Evolutionary conservation across 53 echinoderm and acorn worm species (phyloP), one percentile per base, ranked within the genome.

Genomic region (Patiria pectinifera): DNA sequence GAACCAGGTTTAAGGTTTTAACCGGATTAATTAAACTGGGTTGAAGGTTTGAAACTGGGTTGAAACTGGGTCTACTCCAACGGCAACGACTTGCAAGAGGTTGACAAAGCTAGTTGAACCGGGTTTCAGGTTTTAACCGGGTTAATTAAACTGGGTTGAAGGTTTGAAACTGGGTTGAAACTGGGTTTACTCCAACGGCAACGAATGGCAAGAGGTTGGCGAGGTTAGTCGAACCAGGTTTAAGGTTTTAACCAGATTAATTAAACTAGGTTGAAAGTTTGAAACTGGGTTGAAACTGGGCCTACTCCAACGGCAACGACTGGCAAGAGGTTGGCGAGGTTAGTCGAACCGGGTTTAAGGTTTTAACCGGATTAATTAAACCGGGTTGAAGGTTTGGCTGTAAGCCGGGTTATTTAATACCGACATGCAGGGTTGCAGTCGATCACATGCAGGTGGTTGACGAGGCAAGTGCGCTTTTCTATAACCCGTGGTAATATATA

Each of bases 161-260:
- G 60, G 60, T 59, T 63, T 63, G 63, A 63, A 5, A 8, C 2
- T 59, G 11, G 60, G n/a, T n/a, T n/a, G n/a, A n/a, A n/a, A n/a
- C 3, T 97, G 96, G 97, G 96, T 96, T 62, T 97, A 94, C 85
- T 96, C 95, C 89, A 99, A 99, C 49, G 97, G 97, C 1, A 99
- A 95, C 69, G 99, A 99, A 80, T 89, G 97, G 53, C 94, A 97
- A 78, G 99, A 99, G 89, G 97, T 99, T 14, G 93, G 94, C 6
- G 96, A 98, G 95, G 94, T 95, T 84, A 85, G 94, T 87, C 15
- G n/a, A n/a, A 10, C 66, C 66, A 11, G 66, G 66, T 18, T 16
- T 0, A 18, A 66, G 66, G 66, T 66, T 11, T 66, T 66, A 66
- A 66, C 15, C 19, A 0, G 66, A 11, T 14, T 60, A 60, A 60